phyloP scores from a whole-genome alignment of 2,888 invertebrate species.

The Tanytarsus gracilentus region DNA sequence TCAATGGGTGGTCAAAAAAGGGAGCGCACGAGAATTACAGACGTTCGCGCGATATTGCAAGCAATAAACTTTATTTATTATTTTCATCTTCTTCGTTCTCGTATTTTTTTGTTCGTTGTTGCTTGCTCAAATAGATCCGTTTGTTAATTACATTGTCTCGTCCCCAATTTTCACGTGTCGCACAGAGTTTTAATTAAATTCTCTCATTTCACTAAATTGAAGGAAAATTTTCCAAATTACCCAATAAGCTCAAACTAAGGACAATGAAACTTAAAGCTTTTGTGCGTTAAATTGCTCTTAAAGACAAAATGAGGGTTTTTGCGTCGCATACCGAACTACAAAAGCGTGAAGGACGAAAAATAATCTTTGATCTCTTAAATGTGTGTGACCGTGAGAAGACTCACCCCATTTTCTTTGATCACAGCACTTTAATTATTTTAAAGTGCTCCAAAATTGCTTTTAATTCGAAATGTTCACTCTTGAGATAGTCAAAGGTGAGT shows the following conservation, averaged over 20 bases:
- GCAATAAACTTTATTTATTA: constrained; percentile 17
- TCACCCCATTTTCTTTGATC: constrained; percentile 15
- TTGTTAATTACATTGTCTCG: too few species aligned
- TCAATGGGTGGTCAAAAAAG: not conserved
- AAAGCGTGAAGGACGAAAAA: not conserved
- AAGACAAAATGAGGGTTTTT: too few species aligned
- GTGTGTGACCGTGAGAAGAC: too few species aligned
- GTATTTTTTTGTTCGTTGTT: not conserved
- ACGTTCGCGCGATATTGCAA: not conserved
- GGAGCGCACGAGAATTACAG: not conserved
- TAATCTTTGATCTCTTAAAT: constrained; percentile 21
- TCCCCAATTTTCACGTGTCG: too few species aligned
- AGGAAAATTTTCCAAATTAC: too few species aligned
- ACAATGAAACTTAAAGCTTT: too few species aligned
- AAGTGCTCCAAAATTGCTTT: constrained; percentile 20
- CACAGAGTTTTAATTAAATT: too few species aligned
- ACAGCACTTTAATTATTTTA: constrained; percentile 23
- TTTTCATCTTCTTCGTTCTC: constrained; percentile 11
- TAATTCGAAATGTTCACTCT: not conserved
- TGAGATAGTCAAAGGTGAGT: not conserved
- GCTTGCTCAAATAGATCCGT: not conserved
- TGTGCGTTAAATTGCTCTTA: too few species aligned
- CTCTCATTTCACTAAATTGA: too few species aligned
- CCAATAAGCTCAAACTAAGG: too few species aligned
- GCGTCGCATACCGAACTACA: too few species aligned